Conservation (phyloP, 2,797 vertebrate genomes). For the Botia kubotai region DNA sequence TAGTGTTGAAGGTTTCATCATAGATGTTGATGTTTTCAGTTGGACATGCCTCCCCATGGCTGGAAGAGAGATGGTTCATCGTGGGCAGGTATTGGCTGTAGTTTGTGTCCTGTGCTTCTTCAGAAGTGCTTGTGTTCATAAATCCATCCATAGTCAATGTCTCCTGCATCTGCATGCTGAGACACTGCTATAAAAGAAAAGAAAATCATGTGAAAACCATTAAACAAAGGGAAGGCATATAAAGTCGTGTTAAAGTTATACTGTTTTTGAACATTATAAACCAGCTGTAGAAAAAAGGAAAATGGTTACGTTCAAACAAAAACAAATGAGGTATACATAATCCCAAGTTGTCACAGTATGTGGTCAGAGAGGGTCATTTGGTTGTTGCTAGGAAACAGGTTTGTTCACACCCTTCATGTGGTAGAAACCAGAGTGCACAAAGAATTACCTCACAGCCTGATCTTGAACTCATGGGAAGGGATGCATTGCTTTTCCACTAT, state of each 20-base stretch:
- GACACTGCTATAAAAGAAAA: slow-evolving; percentile 79
- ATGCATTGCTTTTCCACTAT: background rate
- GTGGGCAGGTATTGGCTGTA: slow-evolving; percentile 81
- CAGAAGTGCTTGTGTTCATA: slow-evolving; percentile 70
- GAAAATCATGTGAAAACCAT: slow-evolving; percentile 4
- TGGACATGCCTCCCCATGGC: slow-evolving; percentile 71
- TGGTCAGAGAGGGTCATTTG: slow-evolving; percentile 40
- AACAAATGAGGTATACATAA: slow-evolving; percentile 34
- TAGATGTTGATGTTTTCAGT: slow-evolving; percentile 82
- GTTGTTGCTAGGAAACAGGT: slow-evolving; percentile 31
- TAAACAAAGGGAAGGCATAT: background rate
- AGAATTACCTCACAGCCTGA: slow-evolving; percentile 42
- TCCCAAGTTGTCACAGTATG: slow-evolving; percentile 38
- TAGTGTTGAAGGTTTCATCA: slow-evolving; percentile 75
- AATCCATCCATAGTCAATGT: slow-evolving; percentile 79
- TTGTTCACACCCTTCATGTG: slow-evolving; percentile 45
- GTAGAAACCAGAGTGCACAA: slow-evolving; percentile 52
- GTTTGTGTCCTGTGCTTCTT: slow-evolving; percentile 76
- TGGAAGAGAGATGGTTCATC: slow-evolving; percentile 73
- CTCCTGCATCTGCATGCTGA: slow-evolving; percentile 88
- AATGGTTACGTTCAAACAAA: slow-evolving; percentile 34
- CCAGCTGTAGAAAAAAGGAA: background rate
- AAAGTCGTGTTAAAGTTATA: background rate
- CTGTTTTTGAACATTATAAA: background rate
- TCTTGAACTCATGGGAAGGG: background rate